Conservation (phyloP, 2,797 vertebrate genomes). For the Clarias platycephalus region DNA sequence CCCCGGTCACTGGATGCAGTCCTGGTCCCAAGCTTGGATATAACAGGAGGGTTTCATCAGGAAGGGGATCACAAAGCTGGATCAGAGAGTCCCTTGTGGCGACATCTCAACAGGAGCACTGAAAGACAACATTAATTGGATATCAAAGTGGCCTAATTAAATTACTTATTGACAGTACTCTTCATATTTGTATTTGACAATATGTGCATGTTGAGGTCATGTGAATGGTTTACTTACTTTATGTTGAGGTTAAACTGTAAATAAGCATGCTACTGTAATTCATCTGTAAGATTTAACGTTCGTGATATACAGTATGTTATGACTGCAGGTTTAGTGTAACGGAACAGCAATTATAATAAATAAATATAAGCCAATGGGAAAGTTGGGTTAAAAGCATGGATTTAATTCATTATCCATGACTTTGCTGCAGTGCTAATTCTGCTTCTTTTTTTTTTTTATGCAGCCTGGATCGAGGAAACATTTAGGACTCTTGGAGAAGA, state of each 20-base stretch:
- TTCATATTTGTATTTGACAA: neutral
- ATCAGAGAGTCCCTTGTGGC: too few relatives aligned
- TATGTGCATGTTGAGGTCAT: neutral
- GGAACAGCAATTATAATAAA: neutral
- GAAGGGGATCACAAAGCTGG: too few relatives aligned
- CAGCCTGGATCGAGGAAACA: conserved; percentile 83
- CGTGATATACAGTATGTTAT: neutral
- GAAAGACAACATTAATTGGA: too few relatives aligned
- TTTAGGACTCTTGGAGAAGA: conserved; percentile 92
- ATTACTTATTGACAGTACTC: too few relatives aligned
- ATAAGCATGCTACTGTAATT: neutral
- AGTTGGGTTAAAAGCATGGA: neutral
- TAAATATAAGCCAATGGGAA: neutral
- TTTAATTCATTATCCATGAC: neutral
- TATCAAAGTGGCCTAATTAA: too few relatives aligned
- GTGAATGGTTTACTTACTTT: neutral
- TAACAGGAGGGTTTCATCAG: too few relatives aligned
- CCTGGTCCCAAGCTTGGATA: too few relatives aligned
- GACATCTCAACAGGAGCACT: too few relatives aligned
- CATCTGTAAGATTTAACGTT: neutral
- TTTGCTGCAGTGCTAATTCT: neutral
- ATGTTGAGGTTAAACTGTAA: neutral
- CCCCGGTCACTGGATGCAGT: too few relatives aligned
- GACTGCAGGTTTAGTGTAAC: neutral
- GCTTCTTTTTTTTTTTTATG: conserved; percentile 26